A percentile compares a stretch with the other conserved stretches of the same genome.
Evolutionary conservation across 92 coral and sea anemone species (phyloP).

Genomic region (Actinernus sp.): DNA sequence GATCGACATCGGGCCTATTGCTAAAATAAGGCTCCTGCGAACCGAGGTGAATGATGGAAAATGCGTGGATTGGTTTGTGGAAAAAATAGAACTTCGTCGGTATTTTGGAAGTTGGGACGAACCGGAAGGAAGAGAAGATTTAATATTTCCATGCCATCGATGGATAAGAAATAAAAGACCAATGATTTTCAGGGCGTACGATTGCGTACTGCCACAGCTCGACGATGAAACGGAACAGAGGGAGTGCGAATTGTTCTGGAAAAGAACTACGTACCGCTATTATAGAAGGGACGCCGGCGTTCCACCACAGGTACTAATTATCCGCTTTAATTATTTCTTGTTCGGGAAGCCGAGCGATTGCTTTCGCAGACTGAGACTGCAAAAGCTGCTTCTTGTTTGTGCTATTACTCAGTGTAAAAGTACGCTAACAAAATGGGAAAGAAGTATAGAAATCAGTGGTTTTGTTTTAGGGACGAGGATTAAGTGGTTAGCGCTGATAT

Average conservation of each 20-base stretch:
- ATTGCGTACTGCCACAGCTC: conserved; percentile 82
- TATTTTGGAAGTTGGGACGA: conserved; percentile 28
- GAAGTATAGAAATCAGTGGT: too few species aligned
- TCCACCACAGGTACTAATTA: conserved; percentile 96
- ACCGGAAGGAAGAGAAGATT: conserved; percentile 60
- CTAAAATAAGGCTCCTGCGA: conserved; percentile 75
- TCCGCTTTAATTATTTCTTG: too few species aligned
- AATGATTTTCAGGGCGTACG: conserved; percentile 63
- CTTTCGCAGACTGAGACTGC: too few species aligned
- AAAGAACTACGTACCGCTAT: conserved; percentile 94
- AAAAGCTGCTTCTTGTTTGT: too few species aligned
- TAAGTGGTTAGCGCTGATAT: too few species aligned
- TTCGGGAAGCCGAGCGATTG: too few species aligned
- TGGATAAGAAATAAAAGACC: conserved; percentile 88
- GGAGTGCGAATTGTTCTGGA: conserved; percentile 92
- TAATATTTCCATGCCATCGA: conserved; percentile 92
- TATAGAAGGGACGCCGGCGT: conserved; percentile 70
- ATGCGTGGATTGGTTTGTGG: conserved; percentile 96
- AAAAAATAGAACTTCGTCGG: conserved; percentile 84
- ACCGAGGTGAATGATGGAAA: conserved; percentile 71
- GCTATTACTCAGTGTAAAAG: too few species aligned
- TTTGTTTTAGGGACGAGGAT: too few species aligned
- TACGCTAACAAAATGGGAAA: too few species aligned
- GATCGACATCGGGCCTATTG: conserved; percentile 65
- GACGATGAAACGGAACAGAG: conserved; percentile 85